Evolutionary conservation across 1,140 invertebrate species (phyloP).

Genomic region (Tetragnatha versicolor): DNA sequence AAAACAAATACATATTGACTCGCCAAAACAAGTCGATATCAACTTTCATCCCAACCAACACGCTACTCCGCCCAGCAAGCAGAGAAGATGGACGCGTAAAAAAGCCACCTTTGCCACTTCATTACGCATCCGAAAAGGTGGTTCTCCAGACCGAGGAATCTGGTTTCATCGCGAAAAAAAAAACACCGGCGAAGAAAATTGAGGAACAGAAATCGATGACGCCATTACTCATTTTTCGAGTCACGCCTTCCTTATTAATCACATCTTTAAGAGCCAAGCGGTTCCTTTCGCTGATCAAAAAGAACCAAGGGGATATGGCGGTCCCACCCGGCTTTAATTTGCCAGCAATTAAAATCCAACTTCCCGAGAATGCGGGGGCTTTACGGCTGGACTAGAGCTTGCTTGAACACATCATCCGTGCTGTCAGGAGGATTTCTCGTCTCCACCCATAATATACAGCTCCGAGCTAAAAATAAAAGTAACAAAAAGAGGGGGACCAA

Average conservation of each 20-base stretch:
- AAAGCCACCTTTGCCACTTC: not conserved
- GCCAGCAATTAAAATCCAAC: conserved; percentile 45
- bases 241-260: conserved; percentile 52
- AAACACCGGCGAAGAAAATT: conserved; percentile 12
- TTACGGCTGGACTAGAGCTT: not conserved
- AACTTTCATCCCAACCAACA: too few species aligned
- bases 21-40: too few species aligned
- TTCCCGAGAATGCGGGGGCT: conserved; percentile 1
- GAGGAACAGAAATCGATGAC: conserved; percentile 49
- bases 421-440: conserved; percentile 37
- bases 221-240: conserved; percentile 49
- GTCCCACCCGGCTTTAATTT: not conserved
- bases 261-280: conserved; percentile 48
- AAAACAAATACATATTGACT: too few species aligned
- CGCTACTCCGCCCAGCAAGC: too few species aligned
- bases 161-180: conserved; percentile 15
- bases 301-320: not conserved
- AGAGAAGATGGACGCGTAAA: not conserved
- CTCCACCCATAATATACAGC: conserved; percentile 22
- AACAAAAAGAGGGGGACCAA: not conserved
- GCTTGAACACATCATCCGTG: conserved; percentile 27
- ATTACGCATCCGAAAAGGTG: conserved; percentile 9
- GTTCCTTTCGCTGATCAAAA: conserved; percentile 21
- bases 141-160: conserved; percentile 9
- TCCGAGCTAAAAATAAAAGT: not conserved